Conservation (phyloP, 2,888 invertebrate species). For the Mythimna loreyi region DNA sequence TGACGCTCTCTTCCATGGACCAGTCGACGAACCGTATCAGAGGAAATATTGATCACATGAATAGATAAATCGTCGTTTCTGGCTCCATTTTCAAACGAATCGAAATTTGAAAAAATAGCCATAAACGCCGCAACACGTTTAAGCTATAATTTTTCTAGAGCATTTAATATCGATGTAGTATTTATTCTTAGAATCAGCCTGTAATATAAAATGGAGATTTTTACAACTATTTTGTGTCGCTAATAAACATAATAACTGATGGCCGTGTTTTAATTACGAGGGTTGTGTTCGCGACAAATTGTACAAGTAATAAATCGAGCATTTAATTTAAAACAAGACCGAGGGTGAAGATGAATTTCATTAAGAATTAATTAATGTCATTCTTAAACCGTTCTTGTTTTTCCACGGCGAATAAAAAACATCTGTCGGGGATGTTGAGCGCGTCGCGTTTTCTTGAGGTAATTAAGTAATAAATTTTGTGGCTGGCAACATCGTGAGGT, state of each 20-base stretch:
- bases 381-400: slow-evolving; percentile 90
- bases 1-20: slow-evolving; percentile 84
- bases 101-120: slow-evolving; percentile 69
- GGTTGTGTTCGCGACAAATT: slow-evolving; percentile 87
- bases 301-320: slow-evolving; percentile 89
- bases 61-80: slow-evolving; percentile 56
- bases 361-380: slow-evolving; percentile 91
- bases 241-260: slow-evolving; percentile 88
- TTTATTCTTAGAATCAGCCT: slow-evolving; percentile 70
- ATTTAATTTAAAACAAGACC: slow-evolving; percentile 88
- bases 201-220: slow-evolving; percentile 66
- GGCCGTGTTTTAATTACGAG: slow-evolving; percentile 81
- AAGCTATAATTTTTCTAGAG: slow-evolving; percentile 43
- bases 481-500: slow-evolving; percentile 88
- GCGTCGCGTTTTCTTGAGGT: slow-evolving; percentile 90
- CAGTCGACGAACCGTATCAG: slow-evolving; percentile 86
- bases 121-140: slow-evolving; percentile 52
- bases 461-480: slow-evolving; percentile 91
- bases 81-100: slow-evolving; percentile 69
- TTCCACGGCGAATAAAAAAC: slow-evolving; percentile 89
- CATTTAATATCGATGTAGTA: slow-evolving; percentile 64
- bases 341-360: slow-evolving; percentile 91
- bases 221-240: slow-evolving; percentile 77
- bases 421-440: slow-evolving; percentile 83
- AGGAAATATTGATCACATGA: slow-evolving; percentile 80